Conservation (phyloP, 2,888 invertebrate species). For the Campopleginae sp. region DNA sequence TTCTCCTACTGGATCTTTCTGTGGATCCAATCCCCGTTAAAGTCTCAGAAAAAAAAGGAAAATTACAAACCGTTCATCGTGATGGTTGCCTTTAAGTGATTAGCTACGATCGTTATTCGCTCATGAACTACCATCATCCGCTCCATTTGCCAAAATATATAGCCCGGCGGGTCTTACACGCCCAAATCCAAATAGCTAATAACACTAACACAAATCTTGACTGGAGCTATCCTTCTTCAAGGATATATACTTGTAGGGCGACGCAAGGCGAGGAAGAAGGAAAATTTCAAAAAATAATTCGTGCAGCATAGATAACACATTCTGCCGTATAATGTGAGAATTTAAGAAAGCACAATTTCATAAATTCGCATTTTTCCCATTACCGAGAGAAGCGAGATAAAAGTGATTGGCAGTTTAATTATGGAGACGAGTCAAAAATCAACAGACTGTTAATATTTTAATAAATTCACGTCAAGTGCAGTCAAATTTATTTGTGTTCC, state of each 20-base stretch:
- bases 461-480: not conserved
- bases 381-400: not conserved
- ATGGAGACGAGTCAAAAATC: not conserved
- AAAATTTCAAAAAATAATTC: not conserved
- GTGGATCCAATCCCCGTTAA: not conserved
- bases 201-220: not conserved
- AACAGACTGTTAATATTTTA: not conserved
- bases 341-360: not conserved
- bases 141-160: not conserved
- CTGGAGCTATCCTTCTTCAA: not conserved
- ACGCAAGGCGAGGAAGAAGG: not conserved
- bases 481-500: not conserved
- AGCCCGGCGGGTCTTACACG: not conserved
- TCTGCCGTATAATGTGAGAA: not conserved
- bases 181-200: not conserved
- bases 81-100: not conserved
- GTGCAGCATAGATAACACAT: not conserved
- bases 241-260: not conserved
- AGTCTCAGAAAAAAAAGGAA: not conserved
- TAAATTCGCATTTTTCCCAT: not conserved
- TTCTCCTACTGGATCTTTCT: not conserved
- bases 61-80: not conserved
- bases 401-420: not conserved
- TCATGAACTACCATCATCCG: not conserved
- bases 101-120: not conserved